These are phyloP conservation scores for Artibeus jamaicensis DNA, from an alignment of 2,797 vertebrate genomes.

Conservation along the genomic window DNA sequence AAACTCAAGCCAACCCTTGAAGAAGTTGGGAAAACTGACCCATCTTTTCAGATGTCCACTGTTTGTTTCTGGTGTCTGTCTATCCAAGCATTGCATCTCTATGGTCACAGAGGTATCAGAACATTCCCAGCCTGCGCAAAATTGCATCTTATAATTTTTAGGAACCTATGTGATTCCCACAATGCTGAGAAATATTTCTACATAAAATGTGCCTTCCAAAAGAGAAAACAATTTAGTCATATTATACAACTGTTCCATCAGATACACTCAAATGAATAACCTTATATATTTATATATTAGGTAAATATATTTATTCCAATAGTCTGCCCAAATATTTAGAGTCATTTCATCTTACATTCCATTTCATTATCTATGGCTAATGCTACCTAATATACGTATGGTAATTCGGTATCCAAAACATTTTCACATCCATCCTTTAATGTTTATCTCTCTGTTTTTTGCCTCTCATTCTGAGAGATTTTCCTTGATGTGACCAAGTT, in stretches of 20 bases:
- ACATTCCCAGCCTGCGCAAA: background rate
- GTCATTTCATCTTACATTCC: background rate
- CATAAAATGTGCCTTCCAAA: background rate
- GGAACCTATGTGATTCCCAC: background rate
- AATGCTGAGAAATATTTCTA: background rate
- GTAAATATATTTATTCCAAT: background rate
- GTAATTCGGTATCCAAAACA: background rate
- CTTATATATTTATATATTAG: background rate
- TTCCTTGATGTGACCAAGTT: background rate
- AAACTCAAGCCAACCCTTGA: background rate
- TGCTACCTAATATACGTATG: background rate
- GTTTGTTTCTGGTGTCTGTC: slow-evolving; percentile 20
- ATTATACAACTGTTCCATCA: background rate
- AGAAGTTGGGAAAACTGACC: background rate
- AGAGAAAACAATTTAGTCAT: background rate
- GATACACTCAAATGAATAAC: background rate
- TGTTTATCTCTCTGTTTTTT: background rate
- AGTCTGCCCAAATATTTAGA: slow-evolving; percentile 23
- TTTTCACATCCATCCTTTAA: background rate
- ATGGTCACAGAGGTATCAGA: slow-evolving; percentile 34
- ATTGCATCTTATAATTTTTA: background rate
- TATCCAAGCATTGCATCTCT: slow-evolving; percentile 17
- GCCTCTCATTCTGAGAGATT: background rate
- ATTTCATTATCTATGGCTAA: background rate
- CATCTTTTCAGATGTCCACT: background rate